A percentile compares a stretch with the other conserved stretches of the same genome.
These are phyloP conservation scores for Beroe forskalii DNA, from an alignment of 37 sponge, comb jelly and placozoan genomes.

Conservation along the genomic window DNA sequence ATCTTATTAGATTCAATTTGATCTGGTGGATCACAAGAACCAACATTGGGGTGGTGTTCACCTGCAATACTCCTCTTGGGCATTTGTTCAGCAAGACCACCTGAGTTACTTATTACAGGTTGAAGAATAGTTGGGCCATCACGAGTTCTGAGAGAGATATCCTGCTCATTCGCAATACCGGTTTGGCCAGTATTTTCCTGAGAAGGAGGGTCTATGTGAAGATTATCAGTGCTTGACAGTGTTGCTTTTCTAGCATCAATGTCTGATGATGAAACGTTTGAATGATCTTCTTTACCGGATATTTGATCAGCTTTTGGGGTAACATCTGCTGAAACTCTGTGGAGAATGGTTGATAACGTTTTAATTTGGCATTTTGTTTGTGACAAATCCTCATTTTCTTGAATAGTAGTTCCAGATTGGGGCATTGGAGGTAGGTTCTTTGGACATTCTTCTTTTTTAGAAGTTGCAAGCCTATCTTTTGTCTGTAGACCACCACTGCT, in stretches of 20 bases:
- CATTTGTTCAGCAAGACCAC: neutral
- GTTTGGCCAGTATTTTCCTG: neutral
- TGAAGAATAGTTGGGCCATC: neutral
- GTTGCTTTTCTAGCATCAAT: neutral
- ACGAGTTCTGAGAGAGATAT: neutral
- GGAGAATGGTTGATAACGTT: too few relatives aligned
- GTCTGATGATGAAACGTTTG: neutral
- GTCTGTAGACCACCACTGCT: too few relatives aligned
- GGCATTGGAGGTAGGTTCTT: too few relatives aligned
- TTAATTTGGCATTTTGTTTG: too few relatives aligned
- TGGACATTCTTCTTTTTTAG: neutral
- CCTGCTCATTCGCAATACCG: neutral
- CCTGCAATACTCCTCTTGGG: neutral
- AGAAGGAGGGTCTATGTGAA: neutral
- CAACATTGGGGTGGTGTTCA: too few relatives aligned
- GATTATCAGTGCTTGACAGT: neutral
- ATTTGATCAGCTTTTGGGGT: too few relatives aligned
- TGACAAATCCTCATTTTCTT: too few relatives aligned
- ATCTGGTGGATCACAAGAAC: too few relatives aligned
- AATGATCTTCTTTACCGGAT: neutral
- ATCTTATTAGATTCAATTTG: neutral
- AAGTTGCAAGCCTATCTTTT: neutral
- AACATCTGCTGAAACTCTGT: too few relatives aligned
- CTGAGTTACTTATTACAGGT: too few relatives aligned
- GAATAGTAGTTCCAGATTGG: too few relatives aligned